phyloP scores from a whole-genome alignment of 2,888 invertebrate species.

The Morpho deidamia region DNA sequence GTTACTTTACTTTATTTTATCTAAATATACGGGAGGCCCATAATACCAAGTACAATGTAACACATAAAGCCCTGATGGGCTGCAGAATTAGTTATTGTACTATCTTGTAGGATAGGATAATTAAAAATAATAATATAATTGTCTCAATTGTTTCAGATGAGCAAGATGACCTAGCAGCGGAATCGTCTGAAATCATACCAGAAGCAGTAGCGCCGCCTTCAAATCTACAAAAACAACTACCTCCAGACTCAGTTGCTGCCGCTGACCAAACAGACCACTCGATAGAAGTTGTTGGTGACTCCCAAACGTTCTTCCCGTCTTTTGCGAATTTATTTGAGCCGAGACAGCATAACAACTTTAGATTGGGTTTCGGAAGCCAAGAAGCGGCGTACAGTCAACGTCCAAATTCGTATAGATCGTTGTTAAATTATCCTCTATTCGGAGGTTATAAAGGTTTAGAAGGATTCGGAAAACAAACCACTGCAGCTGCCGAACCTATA shows the following conservation, averaged over 20 bases:
- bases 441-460: slow-evolving; percentile 58
- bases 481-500: slow-evolving; percentile 53
- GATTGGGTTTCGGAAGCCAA: slow-evolving; percentile 78
- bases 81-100: no score
- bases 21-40: no score
- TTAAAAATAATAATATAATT: neutral
- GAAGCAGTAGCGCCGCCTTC: slow-evolving; percentile 66
- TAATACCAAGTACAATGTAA: no score
- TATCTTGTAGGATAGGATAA: neutral
- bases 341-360: slow-evolving; percentile 70
- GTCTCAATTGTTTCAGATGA: slow-evolving; percentile 56
- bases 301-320: slow-evolving; percentile 88
- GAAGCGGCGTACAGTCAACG: slow-evolving; percentile 81
- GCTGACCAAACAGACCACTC: slow-evolving; percentile 65
- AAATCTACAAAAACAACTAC: slow-evolving; percentile 34
- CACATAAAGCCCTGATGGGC: no score
- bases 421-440: slow-evolving; percentile 66
- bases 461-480: slow-evolving; percentile 56
- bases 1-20: no score
- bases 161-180: slow-evolving; percentile 57
- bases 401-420: slow-evolving; percentile 69
- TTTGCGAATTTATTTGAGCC: slow-evolving; percentile 84
- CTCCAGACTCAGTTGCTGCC: slow-evolving; percentile 43
- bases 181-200: slow-evolving; percentile 67
- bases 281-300: slow-evolving; percentile 73